Evolutionary conservation across 2,888 invertebrate species (phyloP), one percentile per base, ranked within the genome.

Genomic region (Brenthis daphne): DNA sequence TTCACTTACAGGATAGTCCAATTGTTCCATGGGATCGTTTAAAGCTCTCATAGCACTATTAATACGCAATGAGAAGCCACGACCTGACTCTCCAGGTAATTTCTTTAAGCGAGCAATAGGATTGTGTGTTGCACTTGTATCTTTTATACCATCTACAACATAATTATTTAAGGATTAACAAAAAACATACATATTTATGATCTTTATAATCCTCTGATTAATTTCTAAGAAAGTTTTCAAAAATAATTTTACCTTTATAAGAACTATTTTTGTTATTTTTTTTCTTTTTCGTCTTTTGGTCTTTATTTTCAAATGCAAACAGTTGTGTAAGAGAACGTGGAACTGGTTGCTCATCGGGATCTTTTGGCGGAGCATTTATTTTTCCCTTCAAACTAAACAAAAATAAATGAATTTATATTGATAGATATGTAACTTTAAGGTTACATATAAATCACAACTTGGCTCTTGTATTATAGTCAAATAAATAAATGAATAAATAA

Each of bases 361-460:
- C 94, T 54, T 90, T 90, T 0, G 97, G 97, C 0, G 97, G 96
- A 65, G 95, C 94, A 85, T 97, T 96, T 68, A 96, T 95, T 85
- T 96, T 95, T 50, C 94, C 92, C 81, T 95, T 95, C 77, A 97
- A 85, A 77, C 96, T 97, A 79, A 71, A 89, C 86, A 51, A 57
- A 78, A 68, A 68, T 54, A 43, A 69, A 12, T 57, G 24, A 37
- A 55, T 55, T 13, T 5, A 33, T 54, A 73, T 60, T 57, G 13
- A 48, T 57, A 55, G 3, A 60, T 11, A 11, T 11, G 37, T 11
- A 43, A 43, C 37, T 43, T 11, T 11, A 11, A 43, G 37, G 37
- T 43, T 11, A 43, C 37, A 43, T 43, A 11, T 8, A 43, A 43
- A 43, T 11, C 11, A 8, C 11, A 43, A 43, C 11, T 37, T 1